Base-by-base conservation (phyloP, 2,797 vertebrate genomes). In the Urosaurus nigricauda region DNA sequence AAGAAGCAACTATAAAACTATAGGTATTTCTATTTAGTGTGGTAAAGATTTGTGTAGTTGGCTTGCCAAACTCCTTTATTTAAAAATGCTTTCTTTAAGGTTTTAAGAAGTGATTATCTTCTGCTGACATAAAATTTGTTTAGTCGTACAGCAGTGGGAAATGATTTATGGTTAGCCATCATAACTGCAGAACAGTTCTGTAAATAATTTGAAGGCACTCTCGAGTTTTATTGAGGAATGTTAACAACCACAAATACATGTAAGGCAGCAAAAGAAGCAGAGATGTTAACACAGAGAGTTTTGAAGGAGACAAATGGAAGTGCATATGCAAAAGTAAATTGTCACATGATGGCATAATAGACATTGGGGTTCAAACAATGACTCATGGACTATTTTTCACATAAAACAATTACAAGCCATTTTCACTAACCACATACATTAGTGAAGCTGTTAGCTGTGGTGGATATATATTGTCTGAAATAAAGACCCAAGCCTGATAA, bases 71-170 rank as follows among this genome's bases (percentile, higher is more conserved):
- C 83, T 83, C 7, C 37, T 87, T 88, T 87, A 88, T 77, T 87
- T 93, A 88, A 93, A 93, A 40, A 83, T 71, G 56, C 87, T 94
- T 91, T 60, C 2, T 81, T 94, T 85, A 84, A 75, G 78, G 88
- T 88, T 29, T 92, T 87, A 90, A 92, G 78, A 86, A 0, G 0
- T 80, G 29, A 89, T 93, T 93, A 91, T 93, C 63, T 68, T 73
- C 24, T 90, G 79, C 86, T 87, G 40, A 77, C 87, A 73, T n/a
- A 90, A 92, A 93, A 91, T 21, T 87, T 6, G 0, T 91, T 91
- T 75, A 78, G 73, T 56, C 87, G 90, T 85, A 88, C 47, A 93
- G 70, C 29, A 83, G 63, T 43, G 35, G 88, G 47, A 90, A 91
- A 92, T 85, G 0, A 87, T 35, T 68, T 3, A 51, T 29, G 85